These are phyloP conservation scores for Medauroidea extradentata DNA, from an alignment of 1,140 invertebrate species.

Conservation along the genomic window DNA sequence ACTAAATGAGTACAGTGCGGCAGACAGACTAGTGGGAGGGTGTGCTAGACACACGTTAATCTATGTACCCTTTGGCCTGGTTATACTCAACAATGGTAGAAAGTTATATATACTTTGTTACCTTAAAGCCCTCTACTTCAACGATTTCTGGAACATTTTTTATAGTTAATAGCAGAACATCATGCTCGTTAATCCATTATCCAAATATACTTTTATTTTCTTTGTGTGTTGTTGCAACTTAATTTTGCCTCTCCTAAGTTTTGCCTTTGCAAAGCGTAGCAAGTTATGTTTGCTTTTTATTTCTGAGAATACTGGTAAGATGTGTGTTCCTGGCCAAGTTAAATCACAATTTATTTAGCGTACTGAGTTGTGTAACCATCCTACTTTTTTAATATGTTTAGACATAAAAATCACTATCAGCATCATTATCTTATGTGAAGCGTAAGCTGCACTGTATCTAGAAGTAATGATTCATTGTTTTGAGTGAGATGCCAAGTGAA, in stretches of 20 bases:
- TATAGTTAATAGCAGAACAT: constrained; percentile 2
- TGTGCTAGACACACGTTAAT: too few species aligned
- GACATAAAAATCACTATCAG: too few species aligned
- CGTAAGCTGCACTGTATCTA: too few species aligned
- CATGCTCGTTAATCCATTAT: neutral
- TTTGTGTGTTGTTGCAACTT: neutral
- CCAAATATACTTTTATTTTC: constrained; percentile 2
- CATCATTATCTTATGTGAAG: too few species aligned
- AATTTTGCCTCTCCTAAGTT: constrained; percentile 9
- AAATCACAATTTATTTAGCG: too few species aligned
- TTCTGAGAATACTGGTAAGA: constrained; percentile 16
- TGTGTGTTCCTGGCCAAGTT: constrained; percentile 18
- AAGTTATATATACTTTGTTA: constrained; percentile 3
- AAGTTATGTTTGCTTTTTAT: constrained; percentile 15
- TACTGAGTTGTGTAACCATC: too few species aligned
- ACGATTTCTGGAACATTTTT: neutral
- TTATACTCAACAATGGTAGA: constrained; percentile 9
- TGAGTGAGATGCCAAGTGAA: too few species aligned
- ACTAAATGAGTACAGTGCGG: too few species aligned
- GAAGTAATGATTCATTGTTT: too few species aligned
- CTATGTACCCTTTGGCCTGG: constrained; percentile 8
- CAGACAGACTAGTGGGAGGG: too few species aligned
- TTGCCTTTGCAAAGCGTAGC: constrained; percentile 1
- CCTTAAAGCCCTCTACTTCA: neutral
- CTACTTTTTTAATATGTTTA: too few species aligned